Evolutionary conservation across 2,113 vertebrate genomes (phyloP).

Genomic region (Scalopus aquaticus): DNA sequence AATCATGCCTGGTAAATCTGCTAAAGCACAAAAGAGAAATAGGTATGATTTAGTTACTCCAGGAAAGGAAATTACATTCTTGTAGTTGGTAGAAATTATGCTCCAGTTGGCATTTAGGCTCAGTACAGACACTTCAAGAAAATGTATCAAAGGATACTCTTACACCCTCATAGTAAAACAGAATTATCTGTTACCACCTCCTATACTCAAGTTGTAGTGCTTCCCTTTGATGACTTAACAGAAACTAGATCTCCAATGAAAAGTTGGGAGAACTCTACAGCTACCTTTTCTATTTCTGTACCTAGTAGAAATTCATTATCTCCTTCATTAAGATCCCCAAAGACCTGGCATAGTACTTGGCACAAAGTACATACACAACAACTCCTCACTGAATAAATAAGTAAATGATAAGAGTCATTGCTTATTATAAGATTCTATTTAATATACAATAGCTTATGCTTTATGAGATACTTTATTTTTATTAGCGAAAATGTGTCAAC

Average conservation of each 20-base stretch:
- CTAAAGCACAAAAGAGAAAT: not conserved
- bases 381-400: not conserved
- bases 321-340: not conserved
- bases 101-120: not conserved
- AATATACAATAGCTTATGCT: constrained; percentile 1
- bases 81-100: not conserved
- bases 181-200: not conserved
- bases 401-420: not conserved
- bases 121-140: constrained; percentile 7
- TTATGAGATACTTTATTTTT: constrained; percentile 57
- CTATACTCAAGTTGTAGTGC: not conserved
- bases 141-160: not conserved
- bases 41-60: constrained; percentile 23
- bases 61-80: constrained; percentile 46
- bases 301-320: constrained; percentile 12
- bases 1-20: constrained; percentile 1
- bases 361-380: not conserved
- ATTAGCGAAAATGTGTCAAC: constrained; percentile 29
- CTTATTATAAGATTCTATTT: constrained; percentile 33
- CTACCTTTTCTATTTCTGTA: constrained; percentile 20
- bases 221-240: constrained; percentile 2
- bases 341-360: not conserved
- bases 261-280: not conserved
- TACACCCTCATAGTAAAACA: not conserved
- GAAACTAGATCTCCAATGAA: not conserved